phyloP scores from a whole-genome alignment of 2,113 vertebrate species.

The Beaufortia kweichowensis region DNA sequence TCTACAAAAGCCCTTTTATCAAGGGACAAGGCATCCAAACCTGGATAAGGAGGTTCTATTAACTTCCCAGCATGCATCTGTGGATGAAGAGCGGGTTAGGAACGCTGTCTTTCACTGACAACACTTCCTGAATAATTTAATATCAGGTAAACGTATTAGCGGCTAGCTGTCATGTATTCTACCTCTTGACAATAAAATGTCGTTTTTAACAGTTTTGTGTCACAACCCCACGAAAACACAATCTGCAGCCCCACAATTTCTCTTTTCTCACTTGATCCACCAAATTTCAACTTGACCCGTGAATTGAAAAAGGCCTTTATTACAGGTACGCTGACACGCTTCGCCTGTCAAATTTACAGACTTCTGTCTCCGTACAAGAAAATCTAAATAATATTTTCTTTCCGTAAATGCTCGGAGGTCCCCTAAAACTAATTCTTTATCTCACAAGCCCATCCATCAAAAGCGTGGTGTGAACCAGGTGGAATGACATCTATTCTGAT shows the following conservation, averaged over 20 bases:
- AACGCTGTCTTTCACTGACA: conserved; percentile 33
- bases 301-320: conserved; percentile 35
- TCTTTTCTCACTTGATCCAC: neutral
- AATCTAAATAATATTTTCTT: conserved; percentile 30
- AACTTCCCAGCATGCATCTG: conserved; percentile 58
- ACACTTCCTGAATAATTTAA: conserved; percentile 56
- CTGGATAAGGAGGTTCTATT: conserved; percentile 55
- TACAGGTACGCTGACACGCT: conserved; percentile 36
- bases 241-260: neutral
- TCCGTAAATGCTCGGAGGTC: conserved; percentile 21
- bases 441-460: conserved; percentile 39
- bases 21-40: conserved; percentile 39
- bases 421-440: conserved; percentile 41
- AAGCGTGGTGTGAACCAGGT: conserved; percentile 18
- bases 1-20: conserved; percentile 43
- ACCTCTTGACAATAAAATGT: conserved; percentile 33
- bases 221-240: conserved; percentile 41
- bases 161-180: conserved; percentile 50
- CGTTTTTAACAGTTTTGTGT: conserved; percentile 53
- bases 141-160: conserved; percentile 56
- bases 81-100: conserved; percentile 19
- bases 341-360: conserved; percentile 34
- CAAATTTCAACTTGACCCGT: conserved; percentile 30
- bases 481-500: conserved; percentile 35
- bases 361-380: neutral